Conservation (phyloP, 2,797 vertebrate genomes). For the Acrossocheilus wenchowensis region DNA sequence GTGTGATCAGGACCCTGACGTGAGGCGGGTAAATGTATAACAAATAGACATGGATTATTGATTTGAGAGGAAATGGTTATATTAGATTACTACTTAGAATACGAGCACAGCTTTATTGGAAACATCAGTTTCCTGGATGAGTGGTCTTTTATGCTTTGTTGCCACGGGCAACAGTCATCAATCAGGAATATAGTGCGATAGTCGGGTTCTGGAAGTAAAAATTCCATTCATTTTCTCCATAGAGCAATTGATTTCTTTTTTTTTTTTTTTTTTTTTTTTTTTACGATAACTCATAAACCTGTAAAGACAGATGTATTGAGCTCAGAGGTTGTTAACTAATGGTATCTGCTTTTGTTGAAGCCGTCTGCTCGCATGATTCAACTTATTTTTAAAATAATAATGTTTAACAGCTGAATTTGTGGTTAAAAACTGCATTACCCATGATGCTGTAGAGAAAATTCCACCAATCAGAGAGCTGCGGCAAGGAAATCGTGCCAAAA, state of each 20-base stretch:
- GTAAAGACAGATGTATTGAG: background rate
- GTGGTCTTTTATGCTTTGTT: conserved; percentile 17
- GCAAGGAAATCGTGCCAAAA: background rate
- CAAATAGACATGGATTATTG: conserved; percentile 5
- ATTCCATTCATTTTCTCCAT: background rate
- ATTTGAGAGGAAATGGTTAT: background rate
- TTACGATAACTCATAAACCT: background rate
- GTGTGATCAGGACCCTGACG: background rate
- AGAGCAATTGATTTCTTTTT: background rate
- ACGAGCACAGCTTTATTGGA: conserved; percentile 14
- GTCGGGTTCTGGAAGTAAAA: background rate
- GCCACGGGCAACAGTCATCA: background rate
- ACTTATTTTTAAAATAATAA: background rate
- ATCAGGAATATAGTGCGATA: background rate
- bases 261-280: background rate
- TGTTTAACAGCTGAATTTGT: background rate
- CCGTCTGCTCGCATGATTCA: background rate
- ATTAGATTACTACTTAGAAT: background rate
- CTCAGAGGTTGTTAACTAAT: background rate
- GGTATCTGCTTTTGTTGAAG: background rate
- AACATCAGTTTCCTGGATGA: background rate
- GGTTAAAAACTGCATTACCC: background rate
- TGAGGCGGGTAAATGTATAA: background rate
- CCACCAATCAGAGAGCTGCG: background rate
- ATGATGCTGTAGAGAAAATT: background rate